Evolutionary conservation across 2,888 invertebrate genomes (phyloP).

Genomic region (Allolobophora icterica): DNA sequence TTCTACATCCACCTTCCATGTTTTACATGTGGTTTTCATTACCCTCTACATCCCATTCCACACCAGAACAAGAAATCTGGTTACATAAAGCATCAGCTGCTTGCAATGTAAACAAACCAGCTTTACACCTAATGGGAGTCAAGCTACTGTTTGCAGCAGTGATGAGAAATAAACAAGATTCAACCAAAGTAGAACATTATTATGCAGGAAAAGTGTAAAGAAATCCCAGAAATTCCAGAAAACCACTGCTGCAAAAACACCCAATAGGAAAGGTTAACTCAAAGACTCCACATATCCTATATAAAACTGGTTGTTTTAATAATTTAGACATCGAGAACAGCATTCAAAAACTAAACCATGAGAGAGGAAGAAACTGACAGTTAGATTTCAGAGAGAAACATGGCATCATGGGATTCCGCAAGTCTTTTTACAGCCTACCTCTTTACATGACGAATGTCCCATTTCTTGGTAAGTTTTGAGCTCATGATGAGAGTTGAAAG

Average conservation of each 20-base stretch:
- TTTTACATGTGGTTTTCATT: neutral
- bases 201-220: too few relatives aligned
- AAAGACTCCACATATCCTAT: neutral
- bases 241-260: neutral
- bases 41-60: neutral
- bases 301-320: too few relatives aligned
- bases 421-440: constrained; percentile 68
- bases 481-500: constrained; percentile 71
- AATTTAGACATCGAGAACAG: neutral
- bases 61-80: neutral
- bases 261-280: neutral
- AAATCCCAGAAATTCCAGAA: neutral
- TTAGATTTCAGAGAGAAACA: constrained; percentile 17
- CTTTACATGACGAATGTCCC: constrained; percentile 85
- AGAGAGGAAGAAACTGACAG: neutral
- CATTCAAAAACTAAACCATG: neutral
- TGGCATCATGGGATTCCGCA: neutral
- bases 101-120: neutral
- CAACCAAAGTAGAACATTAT: too few relatives aligned
- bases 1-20: neutral
- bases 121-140: too few relatives aligned
- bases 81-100: neutral
- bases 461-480: constrained; percentile 86
- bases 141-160: too few relatives aligned
- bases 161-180: too few relatives aligned